Conservation (phyloP, 2,888 invertebrate genomes). For the Andrena fulva region DNA sequence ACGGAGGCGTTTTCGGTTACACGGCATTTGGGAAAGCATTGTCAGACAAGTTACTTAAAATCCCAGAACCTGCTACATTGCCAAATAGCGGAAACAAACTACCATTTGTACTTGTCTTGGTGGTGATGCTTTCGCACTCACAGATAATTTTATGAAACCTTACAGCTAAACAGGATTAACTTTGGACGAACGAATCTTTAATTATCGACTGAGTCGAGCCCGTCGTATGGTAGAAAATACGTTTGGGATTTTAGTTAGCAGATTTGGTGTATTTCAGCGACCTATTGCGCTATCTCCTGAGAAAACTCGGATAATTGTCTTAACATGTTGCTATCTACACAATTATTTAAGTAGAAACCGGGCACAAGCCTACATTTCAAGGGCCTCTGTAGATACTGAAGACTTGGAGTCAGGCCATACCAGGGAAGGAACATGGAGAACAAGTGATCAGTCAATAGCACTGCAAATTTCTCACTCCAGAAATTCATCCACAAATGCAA, state of each 20-base stretch:
- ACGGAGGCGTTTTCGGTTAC: no score
- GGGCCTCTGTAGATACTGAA: no score
- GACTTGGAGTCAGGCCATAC: background rate
- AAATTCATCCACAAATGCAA: background rate
- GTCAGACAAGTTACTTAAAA: no score
- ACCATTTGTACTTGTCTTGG: no score
- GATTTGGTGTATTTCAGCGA: background rate
- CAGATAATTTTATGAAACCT: background rate
- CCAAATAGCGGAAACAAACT: no score
- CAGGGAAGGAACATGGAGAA: background rate
- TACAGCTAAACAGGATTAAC: background rate
- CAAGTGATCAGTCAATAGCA: background rate
- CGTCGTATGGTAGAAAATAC: background rate
- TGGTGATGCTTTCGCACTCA: background rate
- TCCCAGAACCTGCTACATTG: no score
- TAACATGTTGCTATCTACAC: no score
- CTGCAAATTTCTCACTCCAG: background rate
- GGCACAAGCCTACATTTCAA: no score
- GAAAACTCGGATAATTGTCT: background rate
- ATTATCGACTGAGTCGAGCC: no score
- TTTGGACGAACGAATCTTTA: background rate
- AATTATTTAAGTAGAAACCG: no score
- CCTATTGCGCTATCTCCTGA: background rate
- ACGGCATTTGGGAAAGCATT: no score
- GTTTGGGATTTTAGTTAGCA: background rate